phyloP scores from a whole-genome alignment of 1,140 invertebrate species.

The Thalassaphorura encarpata region DNA sequence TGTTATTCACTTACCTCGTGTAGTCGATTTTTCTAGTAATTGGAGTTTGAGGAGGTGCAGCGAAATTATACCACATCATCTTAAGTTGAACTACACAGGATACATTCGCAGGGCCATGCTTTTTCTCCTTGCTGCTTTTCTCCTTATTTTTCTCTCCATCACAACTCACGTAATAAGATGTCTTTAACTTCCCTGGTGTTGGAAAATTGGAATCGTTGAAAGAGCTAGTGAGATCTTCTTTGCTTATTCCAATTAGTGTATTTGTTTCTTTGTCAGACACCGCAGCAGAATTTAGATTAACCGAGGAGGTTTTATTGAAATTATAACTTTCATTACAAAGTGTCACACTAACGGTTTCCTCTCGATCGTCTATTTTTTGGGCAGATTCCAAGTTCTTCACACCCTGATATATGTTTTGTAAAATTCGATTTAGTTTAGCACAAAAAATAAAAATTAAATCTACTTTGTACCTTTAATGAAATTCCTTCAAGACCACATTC shows the following conservation, averaged over 20 bases:
- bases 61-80: slow-evolving; percentile 94
- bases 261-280: slow-evolving; percentile 23
- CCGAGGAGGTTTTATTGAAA: slow-evolving; percentile 5
- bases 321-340: slow-evolving; percentile 24
- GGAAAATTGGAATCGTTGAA: not conserved
- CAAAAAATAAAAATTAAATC: not conserved
- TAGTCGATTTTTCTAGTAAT: slow-evolving; percentile 92
- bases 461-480: slow-evolving; percentile 55
- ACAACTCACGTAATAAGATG: not conserved
- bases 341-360: slow-evolving; percentile 29
- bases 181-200: not conserved
- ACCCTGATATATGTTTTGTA: slow-evolving; percentile 5
- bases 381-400: slow-evolving; percentile 23
- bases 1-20: slow-evolving; percentile 52
- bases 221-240: not conserved
- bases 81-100: slow-evolving; percentile 77
- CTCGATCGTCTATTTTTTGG: slow-evolving; percentile 19
- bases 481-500: slow-evolving; percentile 89
- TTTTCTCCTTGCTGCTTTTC: slow-evolving; percentile 14
- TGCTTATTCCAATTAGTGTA: slow-evolving; percentile 22
- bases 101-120: slow-evolving; percentile 42
- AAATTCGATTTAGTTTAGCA: not conserved
- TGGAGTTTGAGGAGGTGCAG: slow-evolving; percentile 84
- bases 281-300: slow-evolving; percentile 11
- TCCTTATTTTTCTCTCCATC: not conserved